Evolutionary conservation across 2,888 invertebrate genomes (phyloP).

Genomic region (Tryphoninae sp.): DNA sequence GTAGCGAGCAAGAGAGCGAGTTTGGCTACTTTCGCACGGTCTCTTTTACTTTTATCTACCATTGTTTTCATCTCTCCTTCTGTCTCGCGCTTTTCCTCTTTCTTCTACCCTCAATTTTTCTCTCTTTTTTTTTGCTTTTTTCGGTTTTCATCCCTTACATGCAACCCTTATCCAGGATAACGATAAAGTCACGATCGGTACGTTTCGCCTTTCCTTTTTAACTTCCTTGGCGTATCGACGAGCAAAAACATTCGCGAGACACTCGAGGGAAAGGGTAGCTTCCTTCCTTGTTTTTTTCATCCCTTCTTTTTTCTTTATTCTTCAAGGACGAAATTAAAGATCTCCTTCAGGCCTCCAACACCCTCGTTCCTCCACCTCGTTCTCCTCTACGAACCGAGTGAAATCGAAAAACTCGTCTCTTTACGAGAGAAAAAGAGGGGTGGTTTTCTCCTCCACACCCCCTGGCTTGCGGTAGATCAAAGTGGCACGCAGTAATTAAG

Average conservation of each 20-base stretch:
- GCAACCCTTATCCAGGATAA: slow-evolving; percentile 44
- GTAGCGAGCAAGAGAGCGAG: slow-evolving; percentile 13
- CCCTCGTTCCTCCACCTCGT: neutral
- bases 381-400: slow-evolving; percentile 1
- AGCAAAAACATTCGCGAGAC: slow-evolving; percentile 30
- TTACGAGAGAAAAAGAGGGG: slow-evolving; percentile 9
- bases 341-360: slow-evolving; percentile 6
- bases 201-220: slow-evolving; percentile 33
- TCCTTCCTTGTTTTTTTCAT: slow-evolving; percentile 14
- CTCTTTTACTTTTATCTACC: slow-evolving; percentile 29
- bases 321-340: slow-evolving; percentile 53
- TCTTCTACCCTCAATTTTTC: neutral
- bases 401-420: neutral
- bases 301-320: too few relatives aligned
- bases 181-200: slow-evolving; percentile 45
- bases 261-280: slow-evolving; percentile 13
- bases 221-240: neutral
- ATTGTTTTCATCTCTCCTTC: slow-evolving; percentile 30
- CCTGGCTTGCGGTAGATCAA: slow-evolving; percentile 59
- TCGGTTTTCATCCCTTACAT: neutral
- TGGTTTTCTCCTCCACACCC: neutral
- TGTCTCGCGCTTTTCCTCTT: slow-evolving; percentile 18
- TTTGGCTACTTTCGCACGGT: slow-evolving; percentile 24
- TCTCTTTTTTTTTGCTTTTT: neutral
- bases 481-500: slow-evolving; percentile 63